These are phyloP conservation scores for Oophaga sylvatica DNA, from an alignment of 2,797 vertebrate genomes.

Conservation along the genomic window DNA sequence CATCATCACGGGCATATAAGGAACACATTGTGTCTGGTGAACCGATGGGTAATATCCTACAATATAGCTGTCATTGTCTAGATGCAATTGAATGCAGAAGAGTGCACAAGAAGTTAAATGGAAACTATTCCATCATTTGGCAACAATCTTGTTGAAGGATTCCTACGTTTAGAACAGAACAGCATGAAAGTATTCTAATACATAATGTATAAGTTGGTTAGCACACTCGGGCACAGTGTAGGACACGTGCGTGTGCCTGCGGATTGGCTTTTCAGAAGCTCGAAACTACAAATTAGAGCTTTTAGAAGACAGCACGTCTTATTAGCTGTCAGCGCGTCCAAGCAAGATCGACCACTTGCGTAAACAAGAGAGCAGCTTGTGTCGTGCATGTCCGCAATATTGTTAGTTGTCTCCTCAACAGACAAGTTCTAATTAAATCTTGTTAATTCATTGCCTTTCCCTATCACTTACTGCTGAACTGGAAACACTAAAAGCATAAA, in stretches of 20 bases:
- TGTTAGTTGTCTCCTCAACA: constrained; percentile 62
- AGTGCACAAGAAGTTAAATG: background rate
- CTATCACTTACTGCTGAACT: background rate
- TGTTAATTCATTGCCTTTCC: constrained; percentile 62
- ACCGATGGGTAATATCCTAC: constrained; percentile 7
- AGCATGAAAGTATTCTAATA: constrained; percentile 9
- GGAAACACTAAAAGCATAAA: constrained; percentile 2
- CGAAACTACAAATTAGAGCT: background rate
- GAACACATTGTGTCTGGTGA: background rate
- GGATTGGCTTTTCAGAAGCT: background rate
- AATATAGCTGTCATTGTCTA: background rate
- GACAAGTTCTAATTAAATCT: constrained; percentile 67
- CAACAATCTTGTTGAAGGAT: constrained; percentile 11
- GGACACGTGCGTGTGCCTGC: background rate
- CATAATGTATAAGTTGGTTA: constrained; percentile 15
- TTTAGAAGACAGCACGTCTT: constrained; percentile 24
- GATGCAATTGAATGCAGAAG: background rate
- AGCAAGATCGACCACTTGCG: constrained; percentile 14
- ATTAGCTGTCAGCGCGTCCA: background rate
- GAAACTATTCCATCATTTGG: constrained; percentile 3
- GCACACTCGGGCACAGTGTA: background rate
- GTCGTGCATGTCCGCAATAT: constrained; percentile 65
- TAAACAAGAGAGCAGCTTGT: constrained; percentile 46
- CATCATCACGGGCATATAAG: background rate
- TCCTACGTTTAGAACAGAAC: background rate